Evolutionary conservation across 2,113 vertebrate genomes (phyloP), one percentile per base, ranked within the genome.

Genomic region (Oceanodroma tethys): DNA sequence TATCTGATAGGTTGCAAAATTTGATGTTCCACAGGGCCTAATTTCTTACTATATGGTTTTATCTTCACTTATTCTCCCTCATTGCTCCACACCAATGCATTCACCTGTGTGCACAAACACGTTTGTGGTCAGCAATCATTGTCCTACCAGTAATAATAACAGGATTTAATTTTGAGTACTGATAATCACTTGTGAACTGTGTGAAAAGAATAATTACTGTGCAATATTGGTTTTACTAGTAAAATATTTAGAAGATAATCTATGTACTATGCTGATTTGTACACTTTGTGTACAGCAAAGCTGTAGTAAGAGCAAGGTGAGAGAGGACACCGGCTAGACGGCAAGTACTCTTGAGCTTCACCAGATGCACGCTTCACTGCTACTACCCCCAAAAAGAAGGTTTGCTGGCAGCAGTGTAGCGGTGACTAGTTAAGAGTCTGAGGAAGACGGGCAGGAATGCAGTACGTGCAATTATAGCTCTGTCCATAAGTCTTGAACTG

Each of bases 1-100:
- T 90, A 82, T 90, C 55, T 56, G 70, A 71, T 93, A 63, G 63
- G 38, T 10, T 93, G 66, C 75, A 68, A 96, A 97, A 96, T 88
- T 30, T 86, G 29, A 17, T 85, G 25, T 82, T 93, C 86, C 74
- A 53, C 47, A 48, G 89, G 52, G 42, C 38, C 55, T 92, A 34
- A 75, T 88, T 94, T 97, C 82, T 83, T 78, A 73, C 62, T 34
- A 6, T 59, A 13, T 40, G 42, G 7, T 75, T 67, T 93, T 93
- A 60, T 73, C 62, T 63, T 92, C 19, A 14, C 13, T 45, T 66
- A 47, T 42, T 53, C 38, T 18, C 36, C 67, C 25, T 75, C 5
- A 17, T 26, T 58, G 53, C 29, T 83, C 22, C 14, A 9, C 34
- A 25, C 18, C 13, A 67, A 22, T 15, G 22, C 0, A 0, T 56